Base-by-base conservation (phyloP, 2,888 invertebrate genomes). In the Hydrotaea cyrtoneurina region DNA sequence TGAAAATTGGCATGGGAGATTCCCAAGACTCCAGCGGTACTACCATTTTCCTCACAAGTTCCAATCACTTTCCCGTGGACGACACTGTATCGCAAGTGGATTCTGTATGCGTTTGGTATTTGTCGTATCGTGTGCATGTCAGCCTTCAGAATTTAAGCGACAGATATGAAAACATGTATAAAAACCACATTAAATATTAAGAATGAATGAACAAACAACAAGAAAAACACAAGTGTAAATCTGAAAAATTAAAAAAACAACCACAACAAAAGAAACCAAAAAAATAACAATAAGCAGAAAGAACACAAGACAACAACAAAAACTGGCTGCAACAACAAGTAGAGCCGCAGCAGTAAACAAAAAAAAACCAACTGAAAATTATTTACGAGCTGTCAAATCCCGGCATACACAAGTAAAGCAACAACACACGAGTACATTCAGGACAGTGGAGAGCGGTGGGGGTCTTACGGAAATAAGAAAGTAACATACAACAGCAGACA, bases 301-400 rank as follows among this genome's bases (percentile, higher is more conserved):
- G 39, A 83, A 69, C 19, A 57, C 7, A 13, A 15, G 13, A 21
- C 11, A 53, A 39, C n/a, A 31, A 31, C 2, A 7, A 4, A 31
- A 31, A 31, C 31, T n/a, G 81, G 66, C 21, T 31, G 10, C 23
- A 23, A 21, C 15, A 57, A 50, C 2, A 64, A 53, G 10, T 78
- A 62, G 0, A 10, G 43, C 13, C 43, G 53, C 39, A 72, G 15
- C n/a, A 64, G 19, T 55, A 69, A 26, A 62, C 64, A 78, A 15
- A 10, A 31, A 59, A 73, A 62, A 31, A 64, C 23, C 55, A 76
- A 69, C 50, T 17, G 72, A 83, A 82, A 83, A 78, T 64, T 86
- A 86, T 90, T 90, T 90, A 90, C 89, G 90, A 90, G 90, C 90
- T 90, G 90, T 90, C 90, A 90, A 90, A 90, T 90, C 88, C 89